Evolutionary conservation across 2,888 invertebrate species (phyloP).

Genomic region (Cantharis lateralis): DNA sequence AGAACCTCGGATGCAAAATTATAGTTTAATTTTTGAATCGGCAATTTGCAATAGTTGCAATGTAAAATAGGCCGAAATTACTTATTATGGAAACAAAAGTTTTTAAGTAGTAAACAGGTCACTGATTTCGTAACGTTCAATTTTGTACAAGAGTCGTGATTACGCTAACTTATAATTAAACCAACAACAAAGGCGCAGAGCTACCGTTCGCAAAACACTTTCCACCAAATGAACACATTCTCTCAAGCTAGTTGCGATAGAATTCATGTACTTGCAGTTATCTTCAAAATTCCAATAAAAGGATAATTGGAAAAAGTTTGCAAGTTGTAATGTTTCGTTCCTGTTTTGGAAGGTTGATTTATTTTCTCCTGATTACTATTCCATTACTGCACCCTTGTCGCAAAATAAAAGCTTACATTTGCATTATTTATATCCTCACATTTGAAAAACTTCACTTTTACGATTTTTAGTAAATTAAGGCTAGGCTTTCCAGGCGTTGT

Average conservation of each 20-base stretch:
- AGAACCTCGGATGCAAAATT: neutral
- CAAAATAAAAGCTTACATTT: neutral
- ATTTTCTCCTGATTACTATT: neutral
- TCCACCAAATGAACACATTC: slow-evolving; percentile 26
- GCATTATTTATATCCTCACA: neutral
- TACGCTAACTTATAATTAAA: slow-evolving; percentile 30
- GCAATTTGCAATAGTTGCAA: too few relatives aligned
- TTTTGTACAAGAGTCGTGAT: slow-evolving; percentile 23
- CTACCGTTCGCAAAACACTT: slow-evolving; percentile 30
- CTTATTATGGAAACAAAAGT: slow-evolving; percentile 10
- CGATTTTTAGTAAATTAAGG: neutral
- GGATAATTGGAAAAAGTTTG: slow-evolving; percentile 13
- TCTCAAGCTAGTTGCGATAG: slow-evolving; percentile 14
- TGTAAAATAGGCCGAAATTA: neutral
- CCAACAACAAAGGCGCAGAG: slow-evolving; percentile 26
- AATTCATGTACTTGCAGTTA: slow-evolving; percentile 17
- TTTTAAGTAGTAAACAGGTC: slow-evolving; percentile 20
- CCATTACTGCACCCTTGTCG: neutral
- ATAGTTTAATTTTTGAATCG: neutral
- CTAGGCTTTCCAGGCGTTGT: neutral
- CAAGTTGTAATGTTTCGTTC: slow-evolving; percentile 5
- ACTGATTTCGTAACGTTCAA: slow-evolving; percentile 26
- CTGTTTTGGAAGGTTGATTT: neutral
- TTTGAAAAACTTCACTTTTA: neutral
- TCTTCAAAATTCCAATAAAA: slow-evolving; percentile 8